phyloP scores from a whole-genome alignment of 2,888 invertebrate genomes.

The Hirtodrosophila trivittata region DNA sequence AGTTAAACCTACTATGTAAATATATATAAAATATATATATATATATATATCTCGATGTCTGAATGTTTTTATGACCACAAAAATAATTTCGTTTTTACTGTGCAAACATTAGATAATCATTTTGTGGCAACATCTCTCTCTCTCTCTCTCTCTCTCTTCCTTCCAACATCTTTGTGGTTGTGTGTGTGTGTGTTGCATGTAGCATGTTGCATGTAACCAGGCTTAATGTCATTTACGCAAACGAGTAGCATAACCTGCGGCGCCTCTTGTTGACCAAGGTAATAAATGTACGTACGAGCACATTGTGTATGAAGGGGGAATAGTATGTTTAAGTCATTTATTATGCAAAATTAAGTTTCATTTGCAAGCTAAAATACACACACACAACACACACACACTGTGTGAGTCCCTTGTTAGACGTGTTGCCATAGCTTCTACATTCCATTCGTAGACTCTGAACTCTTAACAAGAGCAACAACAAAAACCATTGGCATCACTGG shows the following conservation, averaged over 20 bases:
- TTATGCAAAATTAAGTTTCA: constrained; percentile 62
- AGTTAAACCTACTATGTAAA: constrained; percentile 26
- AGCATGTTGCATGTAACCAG: background rate
- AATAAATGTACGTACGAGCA: constrained; percentile 37
- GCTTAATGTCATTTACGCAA: constrained; percentile 48
- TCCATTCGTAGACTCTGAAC: background rate
- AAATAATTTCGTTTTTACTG: constrained; percentile 75
- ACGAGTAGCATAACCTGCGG: constrained; percentile 47
- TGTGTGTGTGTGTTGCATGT: constrained; percentile 13
- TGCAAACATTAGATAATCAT: constrained; percentile 78
- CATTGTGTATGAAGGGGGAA: background rate
- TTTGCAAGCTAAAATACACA: constrained; percentile 36
- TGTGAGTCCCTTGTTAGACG: constrained; percentile 32
- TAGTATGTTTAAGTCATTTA: constrained; percentile 61
- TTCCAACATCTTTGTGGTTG: background rate
- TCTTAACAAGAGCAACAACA: constrained; percentile 3
- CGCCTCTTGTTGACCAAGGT: constrained; percentile 35
- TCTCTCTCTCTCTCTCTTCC: background rate
- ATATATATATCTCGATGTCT: constrained; percentile 3
- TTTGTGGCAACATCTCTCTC: constrained; percentile 34
- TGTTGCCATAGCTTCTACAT: constrained; percentile 25
- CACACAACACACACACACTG: constrained; percentile 7
- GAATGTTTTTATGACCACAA: constrained; percentile 63
- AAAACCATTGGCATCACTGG: constrained; percentile 47
- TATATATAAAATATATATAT: constrained; percentile 2